Evolutionary conservation across 2,797 vertebrate genomes (phyloP).

Genomic region (Labeo calbasu): DNA sequence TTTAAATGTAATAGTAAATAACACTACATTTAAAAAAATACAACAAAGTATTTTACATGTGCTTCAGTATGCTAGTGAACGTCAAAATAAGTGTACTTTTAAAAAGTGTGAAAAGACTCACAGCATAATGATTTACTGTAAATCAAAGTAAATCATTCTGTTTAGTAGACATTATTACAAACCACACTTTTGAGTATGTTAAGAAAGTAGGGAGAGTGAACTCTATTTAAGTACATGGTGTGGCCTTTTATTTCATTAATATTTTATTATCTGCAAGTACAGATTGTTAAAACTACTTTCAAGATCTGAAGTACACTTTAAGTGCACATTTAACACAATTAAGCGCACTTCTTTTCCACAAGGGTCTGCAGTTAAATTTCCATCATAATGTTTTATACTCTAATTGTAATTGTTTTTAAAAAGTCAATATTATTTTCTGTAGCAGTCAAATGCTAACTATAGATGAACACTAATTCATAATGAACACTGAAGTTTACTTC

Average conservation of each 20-base stretch:
- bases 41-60: background rate
- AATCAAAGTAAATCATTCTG: background rate
- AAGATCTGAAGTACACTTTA: background rate
- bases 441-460: background rate
- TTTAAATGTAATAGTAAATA: background rate
- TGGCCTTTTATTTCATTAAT: background rate
- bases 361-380: background rate
- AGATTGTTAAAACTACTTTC: background rate
- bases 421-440: background rate
- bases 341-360: background rate
- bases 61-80: background rate
- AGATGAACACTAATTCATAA: background rate
- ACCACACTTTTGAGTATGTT: background rate
- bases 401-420: background rate
- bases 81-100: background rate
- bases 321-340: background rate
- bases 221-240: background rate
- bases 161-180: too few relatives aligned
- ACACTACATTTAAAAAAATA: background rate
- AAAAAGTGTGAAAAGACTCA: background rate
- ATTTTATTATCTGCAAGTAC: background rate
- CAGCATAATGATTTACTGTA: background rate
- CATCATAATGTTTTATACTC: background rate
- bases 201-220: background rate
- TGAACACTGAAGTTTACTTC: background rate